phyloP scores from a whole-genome alignment of 2,113 vertebrate species.

The Pyrgilauda ruficollis region DNA sequence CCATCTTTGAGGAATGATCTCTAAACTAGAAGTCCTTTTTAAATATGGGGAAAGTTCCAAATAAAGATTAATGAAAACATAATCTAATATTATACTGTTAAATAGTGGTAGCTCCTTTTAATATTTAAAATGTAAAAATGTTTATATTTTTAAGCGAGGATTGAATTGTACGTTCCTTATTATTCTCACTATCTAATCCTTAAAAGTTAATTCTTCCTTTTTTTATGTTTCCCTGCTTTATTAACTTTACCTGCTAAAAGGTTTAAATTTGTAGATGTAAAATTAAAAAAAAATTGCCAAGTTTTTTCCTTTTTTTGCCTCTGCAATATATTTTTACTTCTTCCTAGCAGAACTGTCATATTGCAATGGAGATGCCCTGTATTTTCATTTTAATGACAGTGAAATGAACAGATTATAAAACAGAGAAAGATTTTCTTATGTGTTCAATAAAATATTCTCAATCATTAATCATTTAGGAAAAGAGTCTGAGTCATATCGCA shows the following conservation, averaged over 20 bases:
- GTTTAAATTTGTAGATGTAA: neutral
- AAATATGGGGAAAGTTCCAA: conserved; percentile 21
- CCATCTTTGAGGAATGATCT: conserved; percentile 23
- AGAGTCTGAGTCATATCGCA: neutral
- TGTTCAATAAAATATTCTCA: neutral
- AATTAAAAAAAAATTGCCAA: neutral
- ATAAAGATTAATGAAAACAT: neutral
- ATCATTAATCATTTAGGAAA: neutral
- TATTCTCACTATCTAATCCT: neutral
- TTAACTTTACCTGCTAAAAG: neutral
- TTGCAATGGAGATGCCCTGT: neutral
- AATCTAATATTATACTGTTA: neutral
- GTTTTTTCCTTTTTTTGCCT: neutral
- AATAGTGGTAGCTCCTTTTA: neutral
- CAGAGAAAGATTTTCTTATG: neutral
- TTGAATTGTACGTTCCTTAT: neutral
- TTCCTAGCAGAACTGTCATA: neutral
- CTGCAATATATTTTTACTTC: neutral
- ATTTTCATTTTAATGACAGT: neutral
- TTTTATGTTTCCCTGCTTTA: neutral
- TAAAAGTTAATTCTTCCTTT: neutral
- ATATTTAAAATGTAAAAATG: neutral
- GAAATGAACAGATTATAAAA: neutral
- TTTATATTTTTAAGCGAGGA: neutral
- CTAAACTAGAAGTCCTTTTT: neutral